Evolutionary conservation across 1,140 invertebrate species (phyloP).

Genomic region (Holotrichia oblita): DNA sequence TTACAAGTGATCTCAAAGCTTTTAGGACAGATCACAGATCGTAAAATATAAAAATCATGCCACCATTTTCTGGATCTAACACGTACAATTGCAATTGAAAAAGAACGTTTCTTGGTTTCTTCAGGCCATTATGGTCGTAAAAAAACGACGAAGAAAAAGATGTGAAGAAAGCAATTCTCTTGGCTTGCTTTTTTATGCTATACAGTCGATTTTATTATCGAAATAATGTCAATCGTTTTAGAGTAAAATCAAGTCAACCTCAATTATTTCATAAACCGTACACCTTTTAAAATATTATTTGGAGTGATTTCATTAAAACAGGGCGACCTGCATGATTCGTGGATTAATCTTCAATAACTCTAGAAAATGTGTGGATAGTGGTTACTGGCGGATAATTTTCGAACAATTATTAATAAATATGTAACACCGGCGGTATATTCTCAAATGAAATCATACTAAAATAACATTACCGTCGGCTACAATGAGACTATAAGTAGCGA

Average conservation of each 20-base stretch:
- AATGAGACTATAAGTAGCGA: too few species aligned
- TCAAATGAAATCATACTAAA: too few species aligned
- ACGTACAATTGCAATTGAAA: slow-evolving; percentile 8
- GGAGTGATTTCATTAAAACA: too few species aligned
- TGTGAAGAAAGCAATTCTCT: slow-evolving; percentile 17
- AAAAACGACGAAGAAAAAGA: not conserved
- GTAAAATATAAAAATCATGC: not conserved
- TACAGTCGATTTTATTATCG: not conserved
- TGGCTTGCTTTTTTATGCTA: not conserved
- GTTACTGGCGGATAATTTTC: too few species aligned
- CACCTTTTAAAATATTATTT: too few species aligned
- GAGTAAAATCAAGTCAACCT: not conserved
- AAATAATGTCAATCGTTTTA: not conserved
- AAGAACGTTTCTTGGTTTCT: not conserved
- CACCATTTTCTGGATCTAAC: not conserved
- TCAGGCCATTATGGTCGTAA: not conserved
- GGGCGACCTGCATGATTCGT: too few species aligned
- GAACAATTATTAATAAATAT: too few species aligned
- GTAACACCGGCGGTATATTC: too few species aligned
- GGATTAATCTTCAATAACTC: too few species aligned
- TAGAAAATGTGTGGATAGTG: too few species aligned
- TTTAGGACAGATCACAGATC: slow-evolving; percentile 13
- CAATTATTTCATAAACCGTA: too few species aligned
- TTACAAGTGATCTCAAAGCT: not conserved
- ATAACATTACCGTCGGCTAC: too few species aligned